A percentile compares a stretch with the other conserved stretches of the same genome.
Conservation (phyloP, 2,888 invertebrate species). For the Unio delphinus region DNA sequence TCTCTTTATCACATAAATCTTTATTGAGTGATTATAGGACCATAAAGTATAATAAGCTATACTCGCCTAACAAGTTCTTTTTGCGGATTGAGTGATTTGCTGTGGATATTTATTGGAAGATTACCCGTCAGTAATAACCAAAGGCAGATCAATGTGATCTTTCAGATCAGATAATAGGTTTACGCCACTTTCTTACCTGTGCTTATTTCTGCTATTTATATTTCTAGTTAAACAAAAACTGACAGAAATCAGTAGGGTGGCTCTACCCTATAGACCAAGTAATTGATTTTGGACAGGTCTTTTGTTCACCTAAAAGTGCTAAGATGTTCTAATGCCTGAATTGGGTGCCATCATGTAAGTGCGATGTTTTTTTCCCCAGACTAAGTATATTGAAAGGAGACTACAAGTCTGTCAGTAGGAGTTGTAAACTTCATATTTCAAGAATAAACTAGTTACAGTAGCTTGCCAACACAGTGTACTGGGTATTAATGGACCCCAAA, state of each 20-base stretch:
- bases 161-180: constrained; percentile 26
- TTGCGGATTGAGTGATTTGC: too few relatives aligned
- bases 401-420: too few relatives aligned
- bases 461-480: too few relatives aligned
- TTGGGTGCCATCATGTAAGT: neutral
- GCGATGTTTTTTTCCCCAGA: neutral
- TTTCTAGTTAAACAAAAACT: constrained; percentile 16
- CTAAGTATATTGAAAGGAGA: too few relatives aligned
- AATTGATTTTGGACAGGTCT: neutral
- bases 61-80: too few relatives aligned
- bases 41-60: too few relatives aligned
- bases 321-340: neutral
- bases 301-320: neutral
- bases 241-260: constrained; percentile 18
- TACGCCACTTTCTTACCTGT: constrained; percentile 33
- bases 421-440: too few relatives aligned
- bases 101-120: constrained; percentile 13
- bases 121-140: constrained; percentile 21
- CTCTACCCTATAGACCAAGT: neutral
- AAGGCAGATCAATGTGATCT: constrained; percentile 17
- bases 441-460: too few relatives aligned
- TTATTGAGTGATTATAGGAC: too few relatives aligned
- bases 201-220: constrained; percentile 28
- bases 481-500: too few relatives aligned
- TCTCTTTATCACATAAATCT: too few relatives aligned